phyloP scores from a whole-genome alignment of 2,888 invertebrate genomes.

The Lissonota sp. region DNA sequence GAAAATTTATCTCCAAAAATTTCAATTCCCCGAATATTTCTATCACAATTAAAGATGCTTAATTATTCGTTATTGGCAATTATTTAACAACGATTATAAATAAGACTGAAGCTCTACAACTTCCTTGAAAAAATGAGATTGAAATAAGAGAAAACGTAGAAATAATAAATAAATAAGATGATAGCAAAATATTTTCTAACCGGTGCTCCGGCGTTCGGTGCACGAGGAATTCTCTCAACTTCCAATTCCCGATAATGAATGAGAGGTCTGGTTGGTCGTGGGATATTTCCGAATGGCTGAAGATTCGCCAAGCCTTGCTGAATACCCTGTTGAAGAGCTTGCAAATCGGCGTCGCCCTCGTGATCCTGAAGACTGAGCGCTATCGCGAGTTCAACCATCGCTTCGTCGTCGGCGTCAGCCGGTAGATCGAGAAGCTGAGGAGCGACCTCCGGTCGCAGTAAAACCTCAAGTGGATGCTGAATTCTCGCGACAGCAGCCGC shows the following conservation, averaged over 20 bases:
- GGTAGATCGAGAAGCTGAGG: slow-evolving; percentile 94
- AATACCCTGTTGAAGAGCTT: slow-evolving; percentile 84
- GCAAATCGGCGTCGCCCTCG: slow-evolving; percentile 84
- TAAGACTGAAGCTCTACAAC: too few relatives aligned
- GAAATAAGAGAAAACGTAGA: too few relatives aligned
- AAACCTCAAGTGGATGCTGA: slow-evolving; percentile 83
- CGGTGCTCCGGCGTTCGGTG: slow-evolving; percentile 42
- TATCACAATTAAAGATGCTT: too few relatives aligned
- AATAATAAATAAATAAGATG: too few relatives aligned
- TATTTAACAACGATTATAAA: too few relatives aligned
- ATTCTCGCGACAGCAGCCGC: slow-evolving; percentile 72
- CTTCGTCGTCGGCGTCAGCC: slow-evolving; percentile 98
- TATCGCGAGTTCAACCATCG: slow-evolving; percentile 98
- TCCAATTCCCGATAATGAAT: slow-evolving; percentile 74
- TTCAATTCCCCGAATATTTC: too few relatives aligned
- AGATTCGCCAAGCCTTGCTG: slow-evolving; percentile 81
- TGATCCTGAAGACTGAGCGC: slow-evolving; percentile 96
- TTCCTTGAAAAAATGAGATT: too few relatives aligned
- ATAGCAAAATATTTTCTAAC: slow-evolving; percentile 17
- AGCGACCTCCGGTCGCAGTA: slow-evolving; percentile 86
- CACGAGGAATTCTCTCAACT: slow-evolving; percentile 48
- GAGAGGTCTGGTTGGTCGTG: slow-evolving; percentile 78
- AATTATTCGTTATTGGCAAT: too few relatives aligned
- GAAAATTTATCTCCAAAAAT: too few relatives aligned
- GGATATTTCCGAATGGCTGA: slow-evolving; percentile 83